These are phyloP conservation scores for Tipula lateralis DNA, from an alignment of 2,888 invertebrate species.

Conservation along the genomic window DNA sequence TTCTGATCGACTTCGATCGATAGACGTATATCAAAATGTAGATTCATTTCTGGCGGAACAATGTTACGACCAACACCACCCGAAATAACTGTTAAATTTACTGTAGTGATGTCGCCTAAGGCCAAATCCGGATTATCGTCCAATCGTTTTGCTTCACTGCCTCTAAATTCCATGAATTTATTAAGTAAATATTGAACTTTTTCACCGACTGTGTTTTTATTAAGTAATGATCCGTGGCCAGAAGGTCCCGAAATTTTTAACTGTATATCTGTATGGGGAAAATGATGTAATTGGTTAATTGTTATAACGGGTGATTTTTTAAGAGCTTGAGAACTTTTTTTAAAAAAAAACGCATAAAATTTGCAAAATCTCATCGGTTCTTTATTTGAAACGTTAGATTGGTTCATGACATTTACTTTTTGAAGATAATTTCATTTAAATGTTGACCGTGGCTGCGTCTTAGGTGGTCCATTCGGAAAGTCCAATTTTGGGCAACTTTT, in stretches of 20 bases:
- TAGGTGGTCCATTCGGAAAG: too few species aligned
- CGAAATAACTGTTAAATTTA: conserved; percentile 64
- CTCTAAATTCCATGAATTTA: conserved; percentile 62
- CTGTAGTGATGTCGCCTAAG: conserved; percentile 67
- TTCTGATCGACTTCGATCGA: conserved; percentile 55
- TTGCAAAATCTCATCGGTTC: too few species aligned
- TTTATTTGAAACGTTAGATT: too few species aligned
- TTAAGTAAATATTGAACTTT: conserved; percentile 62
- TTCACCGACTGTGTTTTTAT: conserved; percentile 66
- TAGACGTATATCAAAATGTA: conserved; percentile 61
- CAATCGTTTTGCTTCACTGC: conserved; percentile 55
- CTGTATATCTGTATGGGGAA: conserved; percentile 57
- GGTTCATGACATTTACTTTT: too few species aligned
- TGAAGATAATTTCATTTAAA: too few species aligned
- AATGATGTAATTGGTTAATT: too few species aligned
- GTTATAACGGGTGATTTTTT: too few species aligned
- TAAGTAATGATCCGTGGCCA: conserved; percentile 70
- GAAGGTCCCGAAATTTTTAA: conserved; percentile 65
- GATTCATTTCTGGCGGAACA: conserved; percentile 65
- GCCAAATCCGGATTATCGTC: conserved; percentile 50
- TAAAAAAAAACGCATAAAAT: too few species aligned
- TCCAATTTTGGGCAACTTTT: too few species aligned
- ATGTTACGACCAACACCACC: conserved; percentile 82
- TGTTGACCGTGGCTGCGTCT: too few species aligned
- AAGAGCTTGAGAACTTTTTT: too few species aligned